Base-by-base conservation (phyloP, 2,113 vertebrate species). In the Cyanoramphus novaezelandiae region DNA sequence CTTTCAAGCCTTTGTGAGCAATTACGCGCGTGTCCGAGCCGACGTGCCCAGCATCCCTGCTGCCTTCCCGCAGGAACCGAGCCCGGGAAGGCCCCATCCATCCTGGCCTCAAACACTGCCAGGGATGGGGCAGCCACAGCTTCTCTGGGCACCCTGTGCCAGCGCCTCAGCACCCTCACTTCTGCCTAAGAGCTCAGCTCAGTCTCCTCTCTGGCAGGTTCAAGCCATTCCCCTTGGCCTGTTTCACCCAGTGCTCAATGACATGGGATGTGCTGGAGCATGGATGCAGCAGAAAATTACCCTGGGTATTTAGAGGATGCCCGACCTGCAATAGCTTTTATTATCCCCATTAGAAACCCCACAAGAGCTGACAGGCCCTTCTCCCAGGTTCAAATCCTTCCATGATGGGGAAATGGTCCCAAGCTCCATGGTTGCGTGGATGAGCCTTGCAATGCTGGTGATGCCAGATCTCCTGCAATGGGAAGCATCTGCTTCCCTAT, bases 341-440 rank as follows among this genome's bases (percentile, higher is more conserved):
- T 80, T 37, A 55, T 24, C 68, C 33, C 7, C 27, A n/a, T 25
- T n/a, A 81, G 6, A 50, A 57, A 76, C 69, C 24, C 33, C 2
- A 1, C 18, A 16, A 41, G 47, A 28, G 17, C 37, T 20, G 62
- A 14, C 0, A 2, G 55, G 28, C 13, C 27, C 55, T 57, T 69
- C 49, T 87, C 33, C 14, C 1, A 2, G 24, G 37, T 21, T n/a
- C 69, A 5, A 52, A 81, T 64, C 82, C 76, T 70, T 69, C 37
- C 35, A 31, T 6, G 1, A 28, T 0, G 0, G 27, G 67, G 60
- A 55, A 49, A 17, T 0, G 6, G 29, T 57, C 11, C 29, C 46
- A 3, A 1, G 62, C 53, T 23, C n/a, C 8, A 4, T 3, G 12
- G 71, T 3, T 47, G 35, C 59, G 18, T 2, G 37, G 46, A 19